Conservation (phyloP, 2,113 vertebrate genomes). For the Collichthys lucidus region DNA sequence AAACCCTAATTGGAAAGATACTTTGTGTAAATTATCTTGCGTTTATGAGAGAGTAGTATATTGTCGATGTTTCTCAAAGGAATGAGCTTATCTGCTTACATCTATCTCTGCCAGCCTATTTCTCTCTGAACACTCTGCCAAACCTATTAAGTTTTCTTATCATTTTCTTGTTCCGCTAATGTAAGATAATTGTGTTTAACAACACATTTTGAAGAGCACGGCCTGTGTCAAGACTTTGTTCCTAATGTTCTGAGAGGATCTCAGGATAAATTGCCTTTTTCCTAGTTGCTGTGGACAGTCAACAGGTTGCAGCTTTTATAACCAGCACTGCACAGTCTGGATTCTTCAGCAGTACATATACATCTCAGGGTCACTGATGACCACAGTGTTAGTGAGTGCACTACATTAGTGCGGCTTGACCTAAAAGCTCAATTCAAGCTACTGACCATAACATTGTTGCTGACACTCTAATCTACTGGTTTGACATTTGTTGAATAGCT, state of each 20-base stretch:
- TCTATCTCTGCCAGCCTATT: neutral
- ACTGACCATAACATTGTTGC: conserved; percentile 27
- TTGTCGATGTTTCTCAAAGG: conserved; percentile 1
- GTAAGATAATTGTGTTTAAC: conserved; percentile 22
- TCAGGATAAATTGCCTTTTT: conserved; percentile 3
- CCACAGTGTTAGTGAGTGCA: conserved; percentile 22
- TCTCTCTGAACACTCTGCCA: neutral
- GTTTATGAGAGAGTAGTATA: neutral
- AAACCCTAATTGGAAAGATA: neutral
- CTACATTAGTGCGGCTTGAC: conserved; percentile 42
- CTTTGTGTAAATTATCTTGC: neutral
- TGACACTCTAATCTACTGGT: conserved; percentile 27
- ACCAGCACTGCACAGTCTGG: conserved; percentile 1
- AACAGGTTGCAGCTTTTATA: conserved; percentile 45
- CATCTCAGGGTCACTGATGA: conserved; percentile 25
- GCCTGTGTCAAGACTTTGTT: conserved; percentile 7
- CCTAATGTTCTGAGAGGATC: neutral
- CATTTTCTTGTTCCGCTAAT: conserved; percentile 11
- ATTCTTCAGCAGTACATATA: conserved; percentile 10
- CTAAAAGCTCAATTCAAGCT: conserved; percentile 28
- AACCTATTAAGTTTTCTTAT: conserved; percentile 20
- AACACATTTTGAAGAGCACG: conserved; percentile 25
- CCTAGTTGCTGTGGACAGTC: neutral
- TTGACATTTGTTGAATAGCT: conserved; percentile 22
- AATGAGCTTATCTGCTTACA: neutral